Evolutionary conservation across 2,888 invertebrate genomes (phyloP), one percentile per base, ranked within the genome.

Genomic region (Polyommatus iphigenia): DNA sequence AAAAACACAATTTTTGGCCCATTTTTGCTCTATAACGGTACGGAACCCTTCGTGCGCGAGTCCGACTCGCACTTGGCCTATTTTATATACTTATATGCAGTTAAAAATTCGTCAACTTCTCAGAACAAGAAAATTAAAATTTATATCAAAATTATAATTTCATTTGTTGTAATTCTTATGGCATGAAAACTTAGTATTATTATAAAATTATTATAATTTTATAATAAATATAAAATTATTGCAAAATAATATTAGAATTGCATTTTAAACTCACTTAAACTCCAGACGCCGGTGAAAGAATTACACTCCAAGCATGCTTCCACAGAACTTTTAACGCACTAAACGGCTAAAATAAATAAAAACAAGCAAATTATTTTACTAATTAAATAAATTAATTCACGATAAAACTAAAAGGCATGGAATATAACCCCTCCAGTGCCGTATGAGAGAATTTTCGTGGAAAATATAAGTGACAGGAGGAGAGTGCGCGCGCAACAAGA

Each of bases 401-500:
- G 10, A 32, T 29, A 15, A 67, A 67, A 67, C 15, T 15, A 32
- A 67, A 67, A 67, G 29, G 67, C 67, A 67, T 67, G 8, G 59
- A 77, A 73, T 84, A 84, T 88, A 89, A 89, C 88, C 88, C 87
- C 83, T 72, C 81, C 81, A 80, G 79, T 78, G 79, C 80, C 82
- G 82, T 81, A 85, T 81, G 85, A 85, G 81, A 79, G 84, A 85
- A 83, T 88, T 90, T 88, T 89, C 87, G 86, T 85, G 80, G 84
- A 86, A 81, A 82, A 83, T 83, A 80, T 81, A 82, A 79, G 81
- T 87, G 89, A 87, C 90, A 88, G 83, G 82, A 82, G 83, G 67
- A 32, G 54, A 57, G 71, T 92, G 93, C 93, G 93, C 93, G 92
- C 93, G 93, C 93, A 92, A 15, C 57, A 18, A 78, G 86, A 90